A percentile compares a stretch with the other conserved stretches of the same genome.
Evolutionary conservation across 2,113 vertebrate species (phyloP).

Genomic region (Eonycteris spelaea): DNA sequence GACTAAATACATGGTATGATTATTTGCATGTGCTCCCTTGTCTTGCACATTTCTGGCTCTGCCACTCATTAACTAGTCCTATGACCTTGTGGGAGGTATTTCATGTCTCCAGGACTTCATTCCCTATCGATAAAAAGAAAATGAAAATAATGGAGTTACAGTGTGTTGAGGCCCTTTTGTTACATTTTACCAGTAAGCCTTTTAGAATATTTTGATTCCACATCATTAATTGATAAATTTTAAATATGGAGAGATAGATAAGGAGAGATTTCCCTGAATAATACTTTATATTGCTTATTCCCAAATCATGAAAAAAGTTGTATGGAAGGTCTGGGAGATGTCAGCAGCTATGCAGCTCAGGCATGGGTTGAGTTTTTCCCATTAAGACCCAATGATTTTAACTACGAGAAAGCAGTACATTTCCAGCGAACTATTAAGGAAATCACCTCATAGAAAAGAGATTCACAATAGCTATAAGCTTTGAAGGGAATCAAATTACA

Average conservation of each 20-base stretch:
- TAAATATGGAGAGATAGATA: not conserved
- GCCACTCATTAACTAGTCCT: not conserved
- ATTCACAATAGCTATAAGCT: not conserved
- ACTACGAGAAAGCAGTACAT: not conserved
- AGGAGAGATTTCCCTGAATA: not conserved
- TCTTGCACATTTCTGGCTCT: not conserved
- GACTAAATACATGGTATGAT: not conserved
- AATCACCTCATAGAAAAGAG: not conserved
- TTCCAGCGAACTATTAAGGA: not conserved
- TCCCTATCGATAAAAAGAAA: not conserved
- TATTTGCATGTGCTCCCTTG: not conserved
- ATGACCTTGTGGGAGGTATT: not conserved
- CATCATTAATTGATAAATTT: not conserved
- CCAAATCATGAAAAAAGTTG: not conserved
- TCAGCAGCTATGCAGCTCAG: not conserved
- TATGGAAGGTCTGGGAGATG: not conserved
- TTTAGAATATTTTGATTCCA: not conserved
- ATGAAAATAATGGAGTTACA: not conserved
- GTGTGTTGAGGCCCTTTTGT: not conserved
- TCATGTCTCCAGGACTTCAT: not conserved
- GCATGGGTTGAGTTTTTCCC: not conserved
- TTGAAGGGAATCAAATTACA: conserved; percentile 8
- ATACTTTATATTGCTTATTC: not conserved
- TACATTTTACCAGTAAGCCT: not conserved
- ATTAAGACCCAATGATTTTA: not conserved